These are phyloP conservation scores for Tipula confusa DNA, from an alignment of 2,888 invertebrate genomes.

Conservation along the genomic window DNA sequence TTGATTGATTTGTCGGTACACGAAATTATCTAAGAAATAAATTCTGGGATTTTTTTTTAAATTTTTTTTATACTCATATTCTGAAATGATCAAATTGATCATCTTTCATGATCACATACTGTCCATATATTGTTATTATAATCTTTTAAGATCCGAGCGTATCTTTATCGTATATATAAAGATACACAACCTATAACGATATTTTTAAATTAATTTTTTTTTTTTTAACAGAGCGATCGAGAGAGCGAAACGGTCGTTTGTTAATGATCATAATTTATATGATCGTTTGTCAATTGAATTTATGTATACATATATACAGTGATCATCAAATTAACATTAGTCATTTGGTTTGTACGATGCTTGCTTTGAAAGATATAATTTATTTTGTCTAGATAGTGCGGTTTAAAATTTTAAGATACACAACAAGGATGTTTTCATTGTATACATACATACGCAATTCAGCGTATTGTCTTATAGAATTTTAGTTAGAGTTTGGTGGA, in stretches of 20 bases:
- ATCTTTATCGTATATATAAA: not conserved
- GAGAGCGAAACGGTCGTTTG: not conserved
- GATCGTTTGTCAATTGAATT: conserved; percentile 20
- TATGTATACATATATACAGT: not conserved
- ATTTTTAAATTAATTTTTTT: not conserved
- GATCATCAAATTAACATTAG: conserved; percentile 25
- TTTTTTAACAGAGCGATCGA: not conserved
- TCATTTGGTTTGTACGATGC: not conserved
- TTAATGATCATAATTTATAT: conserved; percentile 20
- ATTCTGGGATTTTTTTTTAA: not conserved
- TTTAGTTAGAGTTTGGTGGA: not conserved
- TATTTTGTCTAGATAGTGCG: not conserved
- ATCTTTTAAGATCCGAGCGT: not conserved
- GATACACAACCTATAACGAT: not conserved
- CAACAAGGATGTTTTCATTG: not conserved
- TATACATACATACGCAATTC: not conserved
- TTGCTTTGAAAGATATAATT: not conserved
- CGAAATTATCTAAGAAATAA: conserved; percentile 21
- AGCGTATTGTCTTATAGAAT: not conserved
- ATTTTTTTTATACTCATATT: not conserved
- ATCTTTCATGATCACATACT: conserved; percentile 29
- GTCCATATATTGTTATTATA: conserved; percentile 3
- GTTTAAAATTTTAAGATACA: not conserved
- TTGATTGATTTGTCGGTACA: conserved; percentile 32
- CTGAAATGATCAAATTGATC: conserved; percentile 26